phyloP scores from a whole-genome alignment of 2,113 vertebrate genomes.

The Aplodontia rufa region DNA sequence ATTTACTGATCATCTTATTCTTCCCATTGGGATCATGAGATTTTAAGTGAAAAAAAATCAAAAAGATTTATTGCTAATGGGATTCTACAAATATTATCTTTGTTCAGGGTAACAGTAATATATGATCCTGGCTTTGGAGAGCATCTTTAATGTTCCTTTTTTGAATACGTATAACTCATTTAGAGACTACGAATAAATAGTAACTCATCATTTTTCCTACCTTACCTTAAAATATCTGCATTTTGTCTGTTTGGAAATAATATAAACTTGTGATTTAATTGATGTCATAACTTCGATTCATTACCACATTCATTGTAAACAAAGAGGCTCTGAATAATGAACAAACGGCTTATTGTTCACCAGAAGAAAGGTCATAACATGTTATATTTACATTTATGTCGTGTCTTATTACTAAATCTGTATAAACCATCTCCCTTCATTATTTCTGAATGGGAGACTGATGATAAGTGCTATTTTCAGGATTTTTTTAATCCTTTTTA shows the following conservation, averaged over 20 bases:
- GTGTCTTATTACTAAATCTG: slow-evolving; percentile 73
- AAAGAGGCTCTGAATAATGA: slow-evolving; percentile 74
- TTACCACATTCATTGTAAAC: slow-evolving; percentile 68
- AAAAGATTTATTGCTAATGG: slow-evolving; percentile 76
- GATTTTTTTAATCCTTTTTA: slow-evolving; percentile 70
- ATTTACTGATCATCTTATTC: slow-evolving; percentile 75
- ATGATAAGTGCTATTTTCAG: slow-evolving; percentile 79
- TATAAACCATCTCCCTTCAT: slow-evolving; percentile 75
- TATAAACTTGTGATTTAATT: slow-evolving; percentile 74
- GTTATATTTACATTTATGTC: slow-evolving; percentile 76
- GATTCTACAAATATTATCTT: slow-evolving; percentile 77
- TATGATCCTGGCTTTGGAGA: slow-evolving; percentile 58
- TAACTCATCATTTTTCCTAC: slow-evolving; percentile 73
- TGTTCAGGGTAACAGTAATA: slow-evolving; percentile 73
- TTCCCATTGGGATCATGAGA: slow-evolving; percentile 74
- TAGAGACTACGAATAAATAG: slow-evolving; percentile 48
- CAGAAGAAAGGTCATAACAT: slow-evolving; percentile 72
- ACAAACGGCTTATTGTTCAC: slow-evolving; percentile 71
- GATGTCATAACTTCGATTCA: slow-evolving; percentile 74
- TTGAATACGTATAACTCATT: slow-evolving; percentile 77
- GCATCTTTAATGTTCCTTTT: slow-evolving; percentile 62
- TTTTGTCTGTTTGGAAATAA: slow-evolving; percentile 74
- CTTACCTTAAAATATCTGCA: slow-evolving; percentile 72
- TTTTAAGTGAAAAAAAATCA: slow-evolving; percentile 72
- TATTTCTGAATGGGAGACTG: slow-evolving; percentile 77